Conservation (phyloP, 2,888 invertebrate species). For the Phorcus lineatus region DNA sequence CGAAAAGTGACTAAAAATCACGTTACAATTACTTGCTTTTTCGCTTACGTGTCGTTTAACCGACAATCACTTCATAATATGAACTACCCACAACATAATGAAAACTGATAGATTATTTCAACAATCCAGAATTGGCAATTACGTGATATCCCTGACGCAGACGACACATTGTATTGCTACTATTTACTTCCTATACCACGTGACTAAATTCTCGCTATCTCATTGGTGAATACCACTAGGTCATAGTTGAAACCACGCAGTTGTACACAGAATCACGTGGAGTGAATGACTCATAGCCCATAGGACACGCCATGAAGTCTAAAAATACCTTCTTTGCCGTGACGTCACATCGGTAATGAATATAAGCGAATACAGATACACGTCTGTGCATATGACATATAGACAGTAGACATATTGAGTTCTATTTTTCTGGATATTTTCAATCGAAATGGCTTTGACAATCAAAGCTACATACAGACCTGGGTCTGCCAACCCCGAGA, state of each 20-base stretch:
- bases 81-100: too few relatives aligned
- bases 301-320: not conserved
- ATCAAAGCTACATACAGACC: slow-evolving; percentile 53
- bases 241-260: not conserved
- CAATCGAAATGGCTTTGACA: slow-evolving; percentile 46
- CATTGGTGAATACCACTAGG: not conserved
- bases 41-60: too few relatives aligned
- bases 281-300: slow-evolving; percentile 1
- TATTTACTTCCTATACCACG: not conserved
- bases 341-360: not conserved
- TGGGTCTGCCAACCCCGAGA: slow-evolving; percentile 68
- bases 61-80: too few relatives aligned
- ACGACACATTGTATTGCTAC: not conserved
- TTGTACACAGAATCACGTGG: not conserved
- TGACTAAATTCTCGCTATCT: not conserved
- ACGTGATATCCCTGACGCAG: not conserved
- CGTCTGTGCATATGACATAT: not conserved
- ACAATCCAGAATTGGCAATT: not conserved
- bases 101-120: not conserved
- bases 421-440: too few relatives aligned
- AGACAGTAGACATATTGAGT: too few relatives aligned
- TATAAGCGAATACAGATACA: too few relatives aligned
- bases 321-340: not conserved
- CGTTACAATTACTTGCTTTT: not conserved
- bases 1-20: not conserved